Evolutionary conservation across 1,140 invertebrate genomes (phyloP), one percentile per base, ranked within the genome.

Genomic region (Subanguina moxae): DNA sequence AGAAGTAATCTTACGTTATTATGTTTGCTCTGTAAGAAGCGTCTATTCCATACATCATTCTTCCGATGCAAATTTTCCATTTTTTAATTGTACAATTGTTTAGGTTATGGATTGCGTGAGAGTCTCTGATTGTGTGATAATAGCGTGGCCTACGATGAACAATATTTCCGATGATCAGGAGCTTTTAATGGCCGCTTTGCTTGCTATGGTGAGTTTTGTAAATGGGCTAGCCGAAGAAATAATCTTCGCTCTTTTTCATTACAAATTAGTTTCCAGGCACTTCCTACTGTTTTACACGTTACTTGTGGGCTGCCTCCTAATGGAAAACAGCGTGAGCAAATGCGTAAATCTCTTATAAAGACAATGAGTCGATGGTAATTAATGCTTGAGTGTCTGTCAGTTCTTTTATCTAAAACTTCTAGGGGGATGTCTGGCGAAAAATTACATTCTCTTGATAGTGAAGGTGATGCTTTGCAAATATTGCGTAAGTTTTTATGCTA

Each of bases 261-360:
- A 38, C 32, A 38, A 38, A 38, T 38, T 11, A 38, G 11, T 38
- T 38, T 38, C 8, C 76, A 76, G 28, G 75, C 76, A 21, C 28
- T 62, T 13, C 72, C 75, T 1, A 23, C 62, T 1, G 23, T 67
- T 1, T 17, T 76, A 13, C 64, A 76, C 56, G 38, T 70, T 15
- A 58, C 71, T 32, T 30, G 27, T 13, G 73, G 74, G 7, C 38
- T 76, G 17, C 76, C 75, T 19, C 19, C 59, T 21, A 66, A 70
- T 46, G 72, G 75, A 5, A 76, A 78, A 38, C 76, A 76, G 57
- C 71, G 76, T 52, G 76, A 78, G n/a, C 38, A 64, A 52, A 30
- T 57, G 23, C 73, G 76, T 15, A 78, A 77, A 64, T 23, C 23
- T n/a, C 42, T 76, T 43, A 56, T 58, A 13, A 70, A 63, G 19